Percentiles rank a stretch among this genome's conserved stretches.
Evolutionary conservation across 1,140 invertebrate genomes (phyloP).

Genomic region (Paracyclopina nana): DNA sequence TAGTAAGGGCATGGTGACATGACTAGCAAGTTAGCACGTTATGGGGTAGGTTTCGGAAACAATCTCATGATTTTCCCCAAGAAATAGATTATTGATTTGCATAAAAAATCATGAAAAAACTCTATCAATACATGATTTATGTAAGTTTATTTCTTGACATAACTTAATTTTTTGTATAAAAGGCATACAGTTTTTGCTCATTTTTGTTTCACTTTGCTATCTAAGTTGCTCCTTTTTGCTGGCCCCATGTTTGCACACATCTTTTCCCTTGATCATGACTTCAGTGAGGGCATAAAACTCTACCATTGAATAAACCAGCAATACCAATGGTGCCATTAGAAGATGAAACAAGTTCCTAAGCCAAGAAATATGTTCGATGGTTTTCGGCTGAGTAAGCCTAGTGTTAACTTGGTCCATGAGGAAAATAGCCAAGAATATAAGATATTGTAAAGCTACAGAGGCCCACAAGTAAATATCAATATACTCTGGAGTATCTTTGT

Average conservation of each 20-base stretch:
- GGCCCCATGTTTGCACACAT: slow-evolving; percentile 12
- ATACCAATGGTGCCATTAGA: slow-evolving; percentile 1
- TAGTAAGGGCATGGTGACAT: no score
- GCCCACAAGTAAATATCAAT: neutral
- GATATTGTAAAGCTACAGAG: slow-evolving; percentile 2
- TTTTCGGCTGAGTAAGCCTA: neutral
- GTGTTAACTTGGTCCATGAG: neutral
- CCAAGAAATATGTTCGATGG: slow-evolving; percentile 5
- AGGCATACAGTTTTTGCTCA: no score
- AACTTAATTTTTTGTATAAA: no score
- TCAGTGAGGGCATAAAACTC: slow-evolving; percentile 10
- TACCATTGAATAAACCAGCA: slow-evolving; percentile 6
- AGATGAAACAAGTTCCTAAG: slow-evolving; percentile 5
- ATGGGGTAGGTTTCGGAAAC: no score
- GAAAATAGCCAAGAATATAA: slow-evolving; percentile 3
- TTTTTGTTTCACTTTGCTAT: no score
- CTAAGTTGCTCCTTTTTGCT: slow-evolving; percentile 16
- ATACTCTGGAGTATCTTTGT: neutral
- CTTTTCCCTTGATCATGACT: slow-evolving; percentile 8
- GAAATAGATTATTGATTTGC: no score
- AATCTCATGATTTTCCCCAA: no score
- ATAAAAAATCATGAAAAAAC: no score
- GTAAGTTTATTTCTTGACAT: no score
- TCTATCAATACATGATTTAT: no score
- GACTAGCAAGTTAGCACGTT: no score